Conservation (phyloP, 2,113 vertebrate species). For the Edolisoma coerulescens region DNA sequence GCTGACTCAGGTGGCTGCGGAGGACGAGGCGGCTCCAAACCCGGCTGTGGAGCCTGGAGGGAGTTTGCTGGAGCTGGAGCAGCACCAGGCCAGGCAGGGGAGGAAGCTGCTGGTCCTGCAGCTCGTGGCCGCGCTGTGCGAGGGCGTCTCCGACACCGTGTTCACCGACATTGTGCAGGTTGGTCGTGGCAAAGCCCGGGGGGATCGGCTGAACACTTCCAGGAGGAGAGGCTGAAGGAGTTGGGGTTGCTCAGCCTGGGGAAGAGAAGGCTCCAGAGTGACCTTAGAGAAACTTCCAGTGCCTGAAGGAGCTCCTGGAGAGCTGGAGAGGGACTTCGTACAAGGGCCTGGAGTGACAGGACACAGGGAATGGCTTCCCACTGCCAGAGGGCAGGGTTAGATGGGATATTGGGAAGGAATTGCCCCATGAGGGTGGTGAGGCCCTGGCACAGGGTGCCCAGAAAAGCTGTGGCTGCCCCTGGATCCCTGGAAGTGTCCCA, state of each 20-base stretch:
- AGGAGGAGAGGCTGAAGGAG: not conserved
- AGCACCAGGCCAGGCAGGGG: constrained; percentile 30
- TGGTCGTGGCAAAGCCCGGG: not conserved
- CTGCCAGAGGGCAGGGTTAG: not conserved
- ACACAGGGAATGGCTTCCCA: not conserved
- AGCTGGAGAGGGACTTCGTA: not conserved
- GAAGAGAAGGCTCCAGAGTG: not conserved
- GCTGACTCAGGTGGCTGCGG: constrained; percentile 73
- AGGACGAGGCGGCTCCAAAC: constrained; percentile 36
- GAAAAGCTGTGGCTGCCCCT: not conserved
- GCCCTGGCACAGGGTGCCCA: not conserved
- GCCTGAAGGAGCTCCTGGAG: not conserved
- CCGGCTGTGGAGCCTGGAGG: not conserved
- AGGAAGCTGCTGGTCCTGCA: constrained; percentile 83
- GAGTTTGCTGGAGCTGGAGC: constrained; percentile 81
- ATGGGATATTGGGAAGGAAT: not conserved
- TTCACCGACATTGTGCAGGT: constrained; percentile 87
- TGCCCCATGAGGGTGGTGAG: not conserved
- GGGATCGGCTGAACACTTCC: rapidly evolving
- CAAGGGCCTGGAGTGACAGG: not conserved
- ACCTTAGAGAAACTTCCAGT: not conserved
- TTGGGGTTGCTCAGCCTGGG: not conserved
- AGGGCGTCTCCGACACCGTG: constrained; percentile 79
- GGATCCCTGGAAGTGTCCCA: not conserved
- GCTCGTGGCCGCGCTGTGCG: constrained; percentile 81